Evolutionary conservation across 2,888 invertebrate genomes (phyloP).

Genomic region (Torymus auratus): DNA sequence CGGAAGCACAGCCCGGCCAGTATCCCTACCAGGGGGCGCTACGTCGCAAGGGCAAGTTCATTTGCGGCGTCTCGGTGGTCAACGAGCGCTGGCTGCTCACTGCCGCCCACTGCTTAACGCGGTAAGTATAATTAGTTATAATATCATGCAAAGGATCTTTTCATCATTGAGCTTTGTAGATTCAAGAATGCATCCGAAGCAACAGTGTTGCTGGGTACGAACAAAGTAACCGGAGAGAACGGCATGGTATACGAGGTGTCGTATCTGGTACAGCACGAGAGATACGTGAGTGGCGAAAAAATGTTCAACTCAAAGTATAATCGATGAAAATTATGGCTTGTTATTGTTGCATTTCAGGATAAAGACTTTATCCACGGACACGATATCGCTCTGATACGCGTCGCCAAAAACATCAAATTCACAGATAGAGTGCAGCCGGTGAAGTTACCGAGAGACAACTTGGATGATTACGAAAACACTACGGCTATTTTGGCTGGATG

Average conservation of each 20-base stretch:
- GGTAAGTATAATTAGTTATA: background rate
- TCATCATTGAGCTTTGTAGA: background rate
- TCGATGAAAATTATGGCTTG: background rate
- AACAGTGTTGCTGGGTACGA: slow-evolving; percentile 20
- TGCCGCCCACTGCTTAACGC: slow-evolving; percentile 39
- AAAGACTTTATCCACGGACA: slow-evolving; percentile 5
- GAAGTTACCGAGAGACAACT: slow-evolving; percentile 5
- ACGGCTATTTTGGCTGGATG: slow-evolving; percentile 33
- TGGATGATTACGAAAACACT: background rate
- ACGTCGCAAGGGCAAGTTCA: background rate
- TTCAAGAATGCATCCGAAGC: background rate
- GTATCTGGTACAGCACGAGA: background rate
- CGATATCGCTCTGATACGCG: slow-evolving; percentile 34
- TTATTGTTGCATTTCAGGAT: slow-evolving; percentile 7
- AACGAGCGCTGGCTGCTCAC: slow-evolving; percentile 38
- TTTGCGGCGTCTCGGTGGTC: slow-evolving; percentile 48
- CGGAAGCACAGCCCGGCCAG: slow-evolving; percentile 22
- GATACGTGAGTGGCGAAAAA: slow-evolving; percentile 26
- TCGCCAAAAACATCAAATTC: background rate
- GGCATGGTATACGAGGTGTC: background rate
- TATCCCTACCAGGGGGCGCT: slow-evolving; percentile 45
- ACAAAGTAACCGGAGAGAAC: background rate
- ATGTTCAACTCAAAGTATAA: background rate
- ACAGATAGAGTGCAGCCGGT: slow-evolving; percentile 15
- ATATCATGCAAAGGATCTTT: background rate